Evolutionary conservation across 2,113 vertebrate genomes (phyloP), one percentile per base, ranked within the genome.

Genomic region (Catharus bicknelli): DNA sequence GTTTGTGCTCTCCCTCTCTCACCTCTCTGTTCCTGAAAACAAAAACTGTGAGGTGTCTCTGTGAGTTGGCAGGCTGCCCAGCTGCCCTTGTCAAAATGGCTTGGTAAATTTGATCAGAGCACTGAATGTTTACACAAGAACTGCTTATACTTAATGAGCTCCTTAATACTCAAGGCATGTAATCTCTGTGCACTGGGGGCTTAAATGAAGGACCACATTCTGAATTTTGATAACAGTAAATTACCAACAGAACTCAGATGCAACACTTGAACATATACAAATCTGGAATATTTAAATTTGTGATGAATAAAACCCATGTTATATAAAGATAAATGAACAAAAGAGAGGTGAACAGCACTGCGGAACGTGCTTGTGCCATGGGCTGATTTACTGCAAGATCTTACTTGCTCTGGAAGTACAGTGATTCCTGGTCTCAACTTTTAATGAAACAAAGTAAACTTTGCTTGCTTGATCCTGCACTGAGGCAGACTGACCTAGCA

Each of bases 381-480:
- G 5, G 3, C 18, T 34, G 23, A 81, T 78, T 30, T 51, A 59
- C 67, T 54, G n/a, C 47, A 66, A 83, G 27, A 34, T 50, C 25
- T 68, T 36, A 23, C 32, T 75, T 85, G 53, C 36, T 45, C 19
- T 75, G 20, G 16, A 69, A 51, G 8, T 51, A 4, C 47, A 74
- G 34, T 50, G 32, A 48, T 42, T 90, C 19, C 30, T 70, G 30
- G 12, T 78, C 16, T 75, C 25, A 55, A 34, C 42, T 78, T 93
- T 83, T 42, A 70, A n/a, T 18, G 19, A 70, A 66, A 77, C 11
- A 40, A 36, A 38, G 30, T 51, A 63, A 67, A 40, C 27, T 9
- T 11, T 48, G 20, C 10, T 66, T 0, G 0, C 16, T 51, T 4
- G 0, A 22, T 83, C 27, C 45, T 47, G n/a, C 23, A 74, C 27